A percentile compares a stretch with the other conserved stretches of the same genome.
Evolutionary conservation across 2,888 invertebrate genomes (phyloP).

Genomic region (Lordiphosa andalusiaca): DNA sequence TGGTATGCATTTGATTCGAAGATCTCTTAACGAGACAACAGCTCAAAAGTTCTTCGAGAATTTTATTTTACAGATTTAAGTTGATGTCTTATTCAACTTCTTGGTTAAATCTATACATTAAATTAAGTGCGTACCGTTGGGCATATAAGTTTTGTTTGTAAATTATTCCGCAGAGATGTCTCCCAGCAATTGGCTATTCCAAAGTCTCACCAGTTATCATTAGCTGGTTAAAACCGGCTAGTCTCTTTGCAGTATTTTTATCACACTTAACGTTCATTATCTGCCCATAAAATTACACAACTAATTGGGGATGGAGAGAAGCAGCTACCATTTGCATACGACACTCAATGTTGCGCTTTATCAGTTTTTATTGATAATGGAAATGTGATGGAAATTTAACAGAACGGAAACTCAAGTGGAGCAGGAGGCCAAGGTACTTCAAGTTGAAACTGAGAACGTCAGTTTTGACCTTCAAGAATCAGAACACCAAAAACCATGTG

Average conservation of each 20-base stretch:
- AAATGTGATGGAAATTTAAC: conserved; percentile 38
- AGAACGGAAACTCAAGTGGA: conserved; percentile 31
- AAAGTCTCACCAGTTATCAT: no score
- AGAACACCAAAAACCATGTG: neutral
- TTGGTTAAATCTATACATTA: no score
- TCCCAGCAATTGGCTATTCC: no score
- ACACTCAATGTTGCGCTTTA: neutral
- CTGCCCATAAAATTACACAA: conserved; percentile 41
- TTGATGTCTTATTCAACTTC: no score
- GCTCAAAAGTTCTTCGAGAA: no score
- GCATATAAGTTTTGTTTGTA: no score
- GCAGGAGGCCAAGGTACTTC: conserved; percentile 4
- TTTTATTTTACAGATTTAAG: no score
- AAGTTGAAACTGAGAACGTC: conserved; percentile 17
- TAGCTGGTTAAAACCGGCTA: neutral
- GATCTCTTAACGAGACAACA: no score
- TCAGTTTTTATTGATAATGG: conserved; percentile 6
- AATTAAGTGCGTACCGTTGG: no score
- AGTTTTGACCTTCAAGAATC: conserved; percentile 30
- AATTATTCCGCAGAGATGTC: no score
- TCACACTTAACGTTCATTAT: conserved; percentile 26
- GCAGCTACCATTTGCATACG: conserved; percentile 6
- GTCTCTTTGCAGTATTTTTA: neutral
- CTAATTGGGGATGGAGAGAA: conserved; percentile 27
- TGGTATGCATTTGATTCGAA: no score